Percentiles rank a stretch among this genome's conserved stretches.
phyloP scores from a whole-genome alignment of 2,797 vertebrate species.

The Mormyrus proboscirostris region DNA sequence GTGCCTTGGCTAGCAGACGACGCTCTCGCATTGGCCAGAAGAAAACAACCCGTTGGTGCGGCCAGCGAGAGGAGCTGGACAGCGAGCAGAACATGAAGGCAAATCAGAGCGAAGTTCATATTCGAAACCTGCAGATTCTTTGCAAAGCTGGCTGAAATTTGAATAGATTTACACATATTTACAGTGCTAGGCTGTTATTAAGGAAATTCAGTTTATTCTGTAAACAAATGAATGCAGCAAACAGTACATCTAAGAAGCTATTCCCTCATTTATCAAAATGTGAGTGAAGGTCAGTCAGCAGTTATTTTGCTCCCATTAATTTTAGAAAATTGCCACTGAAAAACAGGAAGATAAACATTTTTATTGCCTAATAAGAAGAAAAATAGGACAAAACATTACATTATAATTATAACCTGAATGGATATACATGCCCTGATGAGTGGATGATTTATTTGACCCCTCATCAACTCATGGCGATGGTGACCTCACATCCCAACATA shows the following conservation, averaged over 20 bases:
- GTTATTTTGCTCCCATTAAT: neutral
- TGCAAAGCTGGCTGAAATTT: neutral
- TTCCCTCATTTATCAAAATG: neutral
- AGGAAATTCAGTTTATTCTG: neutral
- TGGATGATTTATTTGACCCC: neutral
- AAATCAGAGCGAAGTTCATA: neutral
- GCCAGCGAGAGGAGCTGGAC: neutral
- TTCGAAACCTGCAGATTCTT: neutral
- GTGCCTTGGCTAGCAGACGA: slow-evolving; percentile 16
- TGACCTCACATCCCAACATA: neutral
- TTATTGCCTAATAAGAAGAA: neutral
- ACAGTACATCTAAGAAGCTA: neutral
- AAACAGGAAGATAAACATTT: neutral
- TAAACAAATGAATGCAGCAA: neutral
- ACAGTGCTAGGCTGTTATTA: neutral
- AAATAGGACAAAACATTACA: neutral
- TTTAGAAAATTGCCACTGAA: neutral
- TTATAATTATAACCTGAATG: neutral
- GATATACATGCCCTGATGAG: neutral
- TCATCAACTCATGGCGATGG: neutral
- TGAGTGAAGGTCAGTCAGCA: neutral
- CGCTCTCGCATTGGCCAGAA: neutral
- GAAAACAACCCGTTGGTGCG: neutral
- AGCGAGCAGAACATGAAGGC: neutral
- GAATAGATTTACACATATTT: neutral